A percentile compares a stretch with the other conserved stretches of the same genome.
These are phyloP conservation scores for Tuberolachnus salignus DNA, from an alignment of 2,888 invertebrate genomes.

Conservation along the genomic window DNA sequence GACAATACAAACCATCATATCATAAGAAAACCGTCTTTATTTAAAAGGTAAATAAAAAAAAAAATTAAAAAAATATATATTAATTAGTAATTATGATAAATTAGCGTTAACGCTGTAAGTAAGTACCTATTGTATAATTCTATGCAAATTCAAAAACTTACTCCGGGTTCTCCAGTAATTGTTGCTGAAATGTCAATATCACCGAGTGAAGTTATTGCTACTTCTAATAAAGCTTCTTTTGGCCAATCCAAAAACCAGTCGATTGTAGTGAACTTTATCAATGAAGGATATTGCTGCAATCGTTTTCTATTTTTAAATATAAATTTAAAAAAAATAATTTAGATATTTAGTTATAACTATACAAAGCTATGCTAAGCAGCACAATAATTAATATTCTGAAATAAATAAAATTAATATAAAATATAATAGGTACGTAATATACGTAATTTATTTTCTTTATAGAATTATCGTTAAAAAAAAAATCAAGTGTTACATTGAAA, in stretches of 20 bases:
- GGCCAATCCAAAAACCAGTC: conserved; percentile 94
- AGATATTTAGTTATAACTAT: background rate
- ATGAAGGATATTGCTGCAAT: conserved; percentile 85
- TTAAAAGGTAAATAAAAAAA: no score
- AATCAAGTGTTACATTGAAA: background rate
- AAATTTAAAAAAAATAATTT: background rate
- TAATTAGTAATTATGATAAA: no score
- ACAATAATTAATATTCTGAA: background rate
- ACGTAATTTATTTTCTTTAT: background rate
- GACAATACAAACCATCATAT: no score
- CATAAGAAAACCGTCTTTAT: no score
- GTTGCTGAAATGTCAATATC: conserved; percentile 75
- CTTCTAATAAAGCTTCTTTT: conserved; percentile 84
- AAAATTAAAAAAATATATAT: no score
- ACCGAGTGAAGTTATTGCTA: conserved; percentile 80
- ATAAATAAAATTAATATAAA: background rate
- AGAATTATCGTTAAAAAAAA: background rate
- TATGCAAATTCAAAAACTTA: conserved; percentile 60
- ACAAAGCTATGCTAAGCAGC: background rate
- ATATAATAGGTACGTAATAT: background rate
- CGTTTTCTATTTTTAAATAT: conserved; percentile 65
- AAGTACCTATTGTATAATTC: background rate
- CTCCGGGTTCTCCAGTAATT: conserved; percentile 70
- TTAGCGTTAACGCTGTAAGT: no score
- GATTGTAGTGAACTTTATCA: conserved; percentile 85